phyloP scores from a whole-genome alignment of 2,888 invertebrate species.

The Ceraclea dissimilis region DNA sequence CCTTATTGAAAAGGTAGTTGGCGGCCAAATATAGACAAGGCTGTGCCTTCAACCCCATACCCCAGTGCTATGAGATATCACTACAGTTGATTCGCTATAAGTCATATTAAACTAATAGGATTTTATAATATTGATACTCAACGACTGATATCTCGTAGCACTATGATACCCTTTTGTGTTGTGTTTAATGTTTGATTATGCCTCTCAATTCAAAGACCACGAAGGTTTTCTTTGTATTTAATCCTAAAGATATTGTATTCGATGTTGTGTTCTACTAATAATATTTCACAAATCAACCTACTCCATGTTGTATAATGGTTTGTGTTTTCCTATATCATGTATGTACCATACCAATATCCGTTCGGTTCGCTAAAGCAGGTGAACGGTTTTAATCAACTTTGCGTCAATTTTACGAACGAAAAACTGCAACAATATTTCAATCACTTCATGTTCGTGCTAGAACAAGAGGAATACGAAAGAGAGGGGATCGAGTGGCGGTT shows the following conservation, averaged over 20 bases:
- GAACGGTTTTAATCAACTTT: constrained; percentile 92
- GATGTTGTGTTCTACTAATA: not conserved
- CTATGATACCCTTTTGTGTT: not conserved
- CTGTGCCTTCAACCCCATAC: constrained; percentile 13
- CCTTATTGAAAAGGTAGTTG: constrained; percentile 67
- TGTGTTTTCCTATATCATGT: constrained; percentile 21
- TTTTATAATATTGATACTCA: not conserved
- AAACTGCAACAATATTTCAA: constrained; percentile 95
- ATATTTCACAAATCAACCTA: not conserved
- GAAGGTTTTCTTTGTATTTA: not conserved
- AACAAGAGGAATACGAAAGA: constrained; percentile 91
- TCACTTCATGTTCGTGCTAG: constrained; percentile 92
- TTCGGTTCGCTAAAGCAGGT: constrained; percentile 49
- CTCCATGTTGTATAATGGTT: constrained; percentile 1
- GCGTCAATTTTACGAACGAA: constrained; percentile 95
- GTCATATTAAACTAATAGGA: not conserved
- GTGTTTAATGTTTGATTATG: not conserved
- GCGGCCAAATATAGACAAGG: constrained; percentile 42
- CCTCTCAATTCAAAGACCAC: not conserved
- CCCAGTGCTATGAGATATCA: not conserved
- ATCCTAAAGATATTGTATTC: not conserved
- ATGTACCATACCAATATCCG: constrained; percentile 30
- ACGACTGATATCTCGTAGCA: not conserved
- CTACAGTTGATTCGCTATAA: not conserved
- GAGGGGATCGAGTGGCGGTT: constrained; percentile 88